Evolutionary conservation across 1,140 invertebrate species (phyloP).

Genomic region (Drosophila nasuta): DNA sequence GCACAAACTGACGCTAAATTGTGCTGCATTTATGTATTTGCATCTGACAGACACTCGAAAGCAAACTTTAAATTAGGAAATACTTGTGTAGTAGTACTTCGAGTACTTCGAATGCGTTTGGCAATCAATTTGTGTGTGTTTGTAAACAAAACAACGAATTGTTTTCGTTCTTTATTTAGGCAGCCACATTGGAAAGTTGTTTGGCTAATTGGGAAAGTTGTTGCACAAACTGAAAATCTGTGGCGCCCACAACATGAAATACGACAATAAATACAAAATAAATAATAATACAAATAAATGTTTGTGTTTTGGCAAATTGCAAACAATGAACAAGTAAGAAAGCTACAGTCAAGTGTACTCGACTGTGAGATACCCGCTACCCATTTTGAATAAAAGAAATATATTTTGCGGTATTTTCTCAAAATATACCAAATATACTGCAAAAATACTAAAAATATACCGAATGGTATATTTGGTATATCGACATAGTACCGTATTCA

Average conservation of each 20-base stretch:
- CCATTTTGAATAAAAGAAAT: no score
- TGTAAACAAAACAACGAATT: slow-evolving; percentile 48
- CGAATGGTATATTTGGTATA: no score
- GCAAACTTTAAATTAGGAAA: slow-evolving; percentile 50
- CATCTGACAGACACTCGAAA: slow-evolving; percentile 37
- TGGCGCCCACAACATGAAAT: not conserved
- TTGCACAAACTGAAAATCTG: not conserved
- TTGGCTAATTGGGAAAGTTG: slow-evolving; percentile 25
- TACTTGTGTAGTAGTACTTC: not conserved
- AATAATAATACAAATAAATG: not conserved
- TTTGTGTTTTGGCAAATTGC: not conserved
- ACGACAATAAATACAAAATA: not conserved
- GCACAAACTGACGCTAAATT: slow-evolving; percentile 51
- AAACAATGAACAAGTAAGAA: not conserved
- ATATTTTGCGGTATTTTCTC: no score
- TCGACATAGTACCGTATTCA: no score
- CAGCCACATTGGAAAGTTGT: slow-evolving; percentile 17
- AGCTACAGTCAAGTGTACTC: no score
- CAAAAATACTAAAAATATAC: no score
- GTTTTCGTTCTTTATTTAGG: slow-evolving; percentile 24
- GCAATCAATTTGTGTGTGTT: slow-evolving; percentile 50
- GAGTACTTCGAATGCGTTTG: slow-evolving; percentile 33
- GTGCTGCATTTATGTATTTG: slow-evolving; percentile 46
- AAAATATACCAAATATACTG: no score
- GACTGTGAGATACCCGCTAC: no score